Evolutionary conservation across 2,888 invertebrate genomes (phyloP).

Genomic region (Carpatolechia fugitivella): DNA sequence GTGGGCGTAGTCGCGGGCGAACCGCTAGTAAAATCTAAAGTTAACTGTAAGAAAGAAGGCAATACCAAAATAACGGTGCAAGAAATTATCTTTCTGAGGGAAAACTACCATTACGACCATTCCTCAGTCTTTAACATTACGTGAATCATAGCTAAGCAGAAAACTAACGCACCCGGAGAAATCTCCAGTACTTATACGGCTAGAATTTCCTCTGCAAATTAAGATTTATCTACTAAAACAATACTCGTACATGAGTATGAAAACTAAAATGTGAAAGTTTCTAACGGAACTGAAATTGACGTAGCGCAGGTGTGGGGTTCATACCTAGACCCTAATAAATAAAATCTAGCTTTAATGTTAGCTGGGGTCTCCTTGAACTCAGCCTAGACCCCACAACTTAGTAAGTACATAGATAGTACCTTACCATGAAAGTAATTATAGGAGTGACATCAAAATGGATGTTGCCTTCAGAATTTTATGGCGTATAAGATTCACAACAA

Average conservation of each 20-base stretch:
- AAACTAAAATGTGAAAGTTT: neutral
- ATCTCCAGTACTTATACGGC: neutral
- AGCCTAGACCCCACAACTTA: slow-evolving; percentile 13
- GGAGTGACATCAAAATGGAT: neutral
- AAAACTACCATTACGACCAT: no score
- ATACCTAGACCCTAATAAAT: slow-evolving; percentile 1
- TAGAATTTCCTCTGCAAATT: neutral
- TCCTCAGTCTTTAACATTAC: neutral
- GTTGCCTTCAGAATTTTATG: neutral
- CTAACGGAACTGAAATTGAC: neutral
- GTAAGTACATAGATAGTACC: neutral
- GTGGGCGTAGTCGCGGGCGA: no score
- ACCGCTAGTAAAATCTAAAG: no score
- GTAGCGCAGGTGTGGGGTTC: neutral
- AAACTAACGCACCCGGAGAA: neutral
- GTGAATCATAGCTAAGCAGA: neutral
- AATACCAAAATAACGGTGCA: no score
- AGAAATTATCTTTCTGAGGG: no score
- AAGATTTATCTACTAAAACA: neutral
- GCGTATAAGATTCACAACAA: neutral
- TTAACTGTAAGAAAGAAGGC: no score
- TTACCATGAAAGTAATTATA: neutral
- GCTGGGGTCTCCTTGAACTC: neutral
- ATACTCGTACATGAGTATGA: neutral
- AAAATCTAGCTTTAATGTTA: neutral